Conservation (phyloP, 2,888 invertebrate species). For the Calliscelio sp. region DNA sequence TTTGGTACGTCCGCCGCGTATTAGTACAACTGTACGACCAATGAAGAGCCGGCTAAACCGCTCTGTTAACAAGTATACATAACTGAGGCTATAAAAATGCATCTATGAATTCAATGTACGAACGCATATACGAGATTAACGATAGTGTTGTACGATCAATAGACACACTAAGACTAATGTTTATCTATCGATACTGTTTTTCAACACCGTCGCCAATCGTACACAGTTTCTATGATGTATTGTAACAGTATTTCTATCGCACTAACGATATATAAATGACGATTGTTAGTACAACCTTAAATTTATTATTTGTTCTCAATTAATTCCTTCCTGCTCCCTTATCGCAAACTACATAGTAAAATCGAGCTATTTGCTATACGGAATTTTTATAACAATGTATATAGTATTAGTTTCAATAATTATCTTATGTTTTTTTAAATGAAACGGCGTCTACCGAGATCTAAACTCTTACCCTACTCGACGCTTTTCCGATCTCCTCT, state of each 20-base stretch:
- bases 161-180: conserved; percentile 58
- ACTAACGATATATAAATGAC: conserved; percentile 82
- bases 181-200: conserved; percentile 61
- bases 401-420: too few species aligned
- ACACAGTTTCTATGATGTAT: conserved; percentile 85
- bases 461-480: too few species aligned
- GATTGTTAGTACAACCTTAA: conserved; percentile 80
- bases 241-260: conserved; percentile 84
- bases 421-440: too few species aligned
- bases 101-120: conserved; percentile 70
- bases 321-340: too few species aligned
- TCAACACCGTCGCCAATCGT: conserved; percentile 78
- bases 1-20: conserved; percentile 64
- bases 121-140: conserved; percentile 53
- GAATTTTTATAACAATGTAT: too few species aligned
- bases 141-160: conserved; percentile 58
- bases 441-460: too few species aligned
- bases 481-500: too few species aligned
- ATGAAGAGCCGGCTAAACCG: conserved; percentile 66
- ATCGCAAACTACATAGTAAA: too few species aligned
- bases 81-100: conserved; percentile 73
- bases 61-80: conserved; percentile 71
- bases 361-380: too few species aligned
- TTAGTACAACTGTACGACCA: conserved; percentile 66
- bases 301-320: not conserved